Evolutionary conservation across 2,888 invertebrate genomes (phyloP), one percentile per base, ranked within the genome.

Genomic region (Diarsia rubi): DNA sequence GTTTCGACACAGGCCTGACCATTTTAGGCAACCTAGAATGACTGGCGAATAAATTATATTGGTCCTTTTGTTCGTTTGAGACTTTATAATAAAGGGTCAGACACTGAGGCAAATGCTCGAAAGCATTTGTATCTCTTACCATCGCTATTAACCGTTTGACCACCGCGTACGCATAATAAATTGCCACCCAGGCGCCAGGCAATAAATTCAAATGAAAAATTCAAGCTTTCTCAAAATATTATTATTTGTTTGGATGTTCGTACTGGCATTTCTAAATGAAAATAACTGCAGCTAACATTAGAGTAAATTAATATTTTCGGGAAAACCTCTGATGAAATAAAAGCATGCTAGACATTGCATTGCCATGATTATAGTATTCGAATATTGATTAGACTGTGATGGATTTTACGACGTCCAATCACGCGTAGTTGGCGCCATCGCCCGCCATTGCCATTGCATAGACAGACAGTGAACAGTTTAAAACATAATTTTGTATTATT

Each of bases 71-170:
- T 62, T 31, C 31, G 16, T 16, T 42, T 27, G 60, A 81, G n/a
- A 66, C 63, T 68, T 81, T 79, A 81, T 60, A 42, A 81, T 60
- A 42, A 60, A 52, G 54, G 83, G 81, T 70, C 82, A 84, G 72
- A 64, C 85, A 52, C 27, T 16, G 59, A 52, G 69, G 31, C 81
- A 27, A 62, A 52, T 16, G 8, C 27, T 52, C 52, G 14, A 37
- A 54, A 62, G 54, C 77, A 84, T 84, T 84, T 84, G 64, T 82
- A 72, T 84, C 85, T 77, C 72, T 77, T 84, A 81, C 59, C 71
- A 67, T 72, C 63, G 81, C 67, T 63, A 76, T 76, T 76, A 72
- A 73, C 69, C 67, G 57, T 82, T 82, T 82, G 77, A 82, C 60
- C 69, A 72, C 19, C 45, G 65, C 82, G 59, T 76, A 81, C 67